phyloP scores from a whole-genome alignment of 2,888 invertebrate species.

The Nycteola revayana region DNA sequence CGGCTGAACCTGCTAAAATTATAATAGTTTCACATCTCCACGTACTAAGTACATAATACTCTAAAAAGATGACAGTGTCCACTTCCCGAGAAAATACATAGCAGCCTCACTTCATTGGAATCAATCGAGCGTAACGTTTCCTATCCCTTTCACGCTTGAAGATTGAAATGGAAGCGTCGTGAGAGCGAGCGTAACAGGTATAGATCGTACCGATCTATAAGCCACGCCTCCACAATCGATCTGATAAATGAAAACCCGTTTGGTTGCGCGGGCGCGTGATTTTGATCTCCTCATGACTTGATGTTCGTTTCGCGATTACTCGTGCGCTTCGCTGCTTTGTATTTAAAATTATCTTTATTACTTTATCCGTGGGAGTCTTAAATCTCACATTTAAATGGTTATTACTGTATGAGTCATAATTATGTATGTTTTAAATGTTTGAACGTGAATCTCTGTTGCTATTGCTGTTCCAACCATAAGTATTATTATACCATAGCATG shows the following conservation, averaged over 20 bases:
- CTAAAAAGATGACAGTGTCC: constrained; percentile 30
- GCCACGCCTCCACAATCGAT: constrained; percentile 73
- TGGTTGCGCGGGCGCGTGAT: constrained; percentile 56
- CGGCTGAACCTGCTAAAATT: constrained; percentile 10
- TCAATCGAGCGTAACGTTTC: constrained; percentile 57
- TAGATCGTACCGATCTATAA: constrained; percentile 42
- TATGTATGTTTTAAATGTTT: constrained; percentile 46
- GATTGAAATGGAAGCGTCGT: constrained; percentile 2
- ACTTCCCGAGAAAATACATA: constrained; percentile 40
- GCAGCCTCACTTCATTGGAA: constrained; percentile 43
- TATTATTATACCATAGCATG: too few relatives aligned
- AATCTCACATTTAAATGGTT: constrained; percentile 56
- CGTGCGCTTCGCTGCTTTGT: constrained; percentile 55
- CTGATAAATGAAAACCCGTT: constrained; percentile 70
- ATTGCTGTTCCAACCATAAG: neutral
- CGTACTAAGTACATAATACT: constrained; percentile 25
- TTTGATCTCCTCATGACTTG: constrained; percentile 58
- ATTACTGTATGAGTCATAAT: constrained; percentile 57
- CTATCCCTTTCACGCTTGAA: constrained; percentile 44
- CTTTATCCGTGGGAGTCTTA: constrained; percentile 63
- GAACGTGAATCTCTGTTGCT: constrained; percentile 31
- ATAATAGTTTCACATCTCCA: constrained; percentile 14
- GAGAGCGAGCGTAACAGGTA: constrained; percentile 43
- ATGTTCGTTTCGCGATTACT: constrained; percentile 51
- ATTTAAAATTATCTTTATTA: constrained; percentile 74